Base-by-base conservation (phyloP, 1,140 invertebrate genomes). In the Ctenoplectra terminalis region DNA sequence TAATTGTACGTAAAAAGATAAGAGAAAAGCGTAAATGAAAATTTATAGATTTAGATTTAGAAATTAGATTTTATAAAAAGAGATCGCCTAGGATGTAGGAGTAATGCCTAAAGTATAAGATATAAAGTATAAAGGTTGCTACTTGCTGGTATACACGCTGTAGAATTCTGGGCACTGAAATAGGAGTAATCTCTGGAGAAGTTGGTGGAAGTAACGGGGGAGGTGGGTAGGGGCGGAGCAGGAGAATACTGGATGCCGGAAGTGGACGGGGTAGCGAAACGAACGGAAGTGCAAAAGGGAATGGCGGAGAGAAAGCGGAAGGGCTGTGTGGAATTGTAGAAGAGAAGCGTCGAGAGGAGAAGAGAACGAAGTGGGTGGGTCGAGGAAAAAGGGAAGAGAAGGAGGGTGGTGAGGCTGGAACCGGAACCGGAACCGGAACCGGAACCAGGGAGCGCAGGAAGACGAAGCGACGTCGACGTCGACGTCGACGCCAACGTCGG, bases 301-400 rank as follows among this genome's bases (percentile, higher is more conserved):
- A 85, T 72, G 84, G 74, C 76, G 82, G 79, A 82, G 82, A 84
- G 81, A 83, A 82, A 87, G 67, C 87, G 83, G 87, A 89, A 88
- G 88, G 79, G 81, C 86, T 73, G 70, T 60, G 72, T 54, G 56
- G 79, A 81, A 43, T 63, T 40, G 80, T 73, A 81, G 85, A 80
- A 75, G 80, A 86, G 83, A 83, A 87, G 82, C 85, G 88, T 34
- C 84, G 90, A 87, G 78, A 84, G 88, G 91, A 88, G 91, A 87
- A 60, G 80, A 64, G 82, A 63, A 66, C 75, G 72, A 63, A 72
- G 87, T 80, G 76, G 85, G 83, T 72, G 87, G 83, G 46, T 82
- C 63, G 82, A 81, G 82, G 89, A 70, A 74, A 87, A 73, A 87
- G 76, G 76, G 61, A 75, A 79, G 71, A 74, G 67, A 72, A 70